Evolutionary conservation across 2,113 vertebrate species (phyloP).

Genomic region (Labrus mixtus): DNA sequence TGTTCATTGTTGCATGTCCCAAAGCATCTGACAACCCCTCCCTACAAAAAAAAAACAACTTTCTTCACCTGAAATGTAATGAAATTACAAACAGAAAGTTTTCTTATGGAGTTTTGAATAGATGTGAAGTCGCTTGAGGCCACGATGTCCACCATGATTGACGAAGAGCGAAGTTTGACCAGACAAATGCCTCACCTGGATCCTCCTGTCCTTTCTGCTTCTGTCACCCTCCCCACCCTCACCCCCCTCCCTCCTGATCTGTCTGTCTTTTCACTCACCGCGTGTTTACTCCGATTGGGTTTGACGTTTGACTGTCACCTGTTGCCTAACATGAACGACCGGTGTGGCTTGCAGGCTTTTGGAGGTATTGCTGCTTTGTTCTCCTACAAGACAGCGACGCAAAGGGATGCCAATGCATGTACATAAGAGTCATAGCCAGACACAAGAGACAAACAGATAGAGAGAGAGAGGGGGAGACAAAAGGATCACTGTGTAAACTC

Average conservation of each 20-base stretch:
- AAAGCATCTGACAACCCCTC: too few species aligned
- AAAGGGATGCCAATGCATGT: conserved; percentile 33
- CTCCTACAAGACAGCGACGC: background rate
- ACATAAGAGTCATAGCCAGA: conserved; percentile 26
- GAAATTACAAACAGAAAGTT: conserved; percentile 4
- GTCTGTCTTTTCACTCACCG: conserved; percentile 53
- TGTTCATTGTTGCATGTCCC: background rate
- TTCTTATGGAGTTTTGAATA: conserved; percentile 20
- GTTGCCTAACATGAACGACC: conserved; percentile 63
- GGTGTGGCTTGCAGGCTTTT: conserved; percentile 49
- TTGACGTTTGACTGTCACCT: conserved; percentile 75
- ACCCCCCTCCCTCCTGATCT: conserved; percentile 18
- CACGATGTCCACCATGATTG: conserved; percentile 53
- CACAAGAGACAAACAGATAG: conserved; percentile 43
- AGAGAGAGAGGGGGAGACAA: conserved; percentile 54
- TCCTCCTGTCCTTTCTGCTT: conserved; percentile 36
- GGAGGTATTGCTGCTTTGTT: conserved; percentile 6
- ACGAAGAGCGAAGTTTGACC: conserved; percentile 45
- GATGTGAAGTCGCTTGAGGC: conserved; percentile 41
- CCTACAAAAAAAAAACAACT: background rate
- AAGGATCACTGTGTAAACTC: conserved; percentile 66
- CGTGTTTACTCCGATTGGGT: conserved; percentile 38
- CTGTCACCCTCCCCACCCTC: conserved; percentile 22
- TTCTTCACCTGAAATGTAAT: conserved; percentile 22
- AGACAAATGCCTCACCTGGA: conserved; percentile 70